Conservation (phyloP, 2,888 invertebrate species). For the Cantharis rufa region DNA sequence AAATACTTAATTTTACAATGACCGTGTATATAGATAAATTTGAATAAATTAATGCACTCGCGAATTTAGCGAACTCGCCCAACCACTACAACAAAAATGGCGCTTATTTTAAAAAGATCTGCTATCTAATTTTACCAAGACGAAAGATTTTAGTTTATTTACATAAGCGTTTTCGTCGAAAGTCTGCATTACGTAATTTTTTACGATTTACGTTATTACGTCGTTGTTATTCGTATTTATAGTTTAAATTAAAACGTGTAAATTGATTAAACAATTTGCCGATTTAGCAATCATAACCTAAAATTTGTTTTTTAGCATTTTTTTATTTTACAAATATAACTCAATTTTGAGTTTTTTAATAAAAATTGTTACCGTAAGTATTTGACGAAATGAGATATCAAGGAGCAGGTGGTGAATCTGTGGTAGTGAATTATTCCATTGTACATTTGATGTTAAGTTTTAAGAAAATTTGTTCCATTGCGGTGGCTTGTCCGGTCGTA, state of each 20-base stretch:
- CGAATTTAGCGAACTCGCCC: neutral
- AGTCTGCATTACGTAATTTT: neutral
- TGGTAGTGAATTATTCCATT: slow-evolving; percentile 49
- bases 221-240: neutral
- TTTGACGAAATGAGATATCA: slow-evolving; percentile 7
- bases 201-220: neutral
- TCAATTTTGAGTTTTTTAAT: neutral
- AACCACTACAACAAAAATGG: neutral
- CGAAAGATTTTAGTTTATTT: neutral
- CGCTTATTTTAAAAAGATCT: neutral
- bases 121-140: neutral
- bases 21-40: neutral
- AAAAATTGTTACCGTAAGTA: neutral
- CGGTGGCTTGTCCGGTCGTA: slow-evolving; percentile 83
- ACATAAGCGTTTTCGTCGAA: neutral
- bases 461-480: slow-evolving; percentile 78
- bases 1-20: neutral
- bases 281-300: neutral
- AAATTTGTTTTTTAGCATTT: neutral
- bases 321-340: neutral
- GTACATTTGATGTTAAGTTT: slow-evolving; percentile 76
- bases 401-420: slow-evolving; percentile 14
- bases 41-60: neutral
- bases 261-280: neutral
- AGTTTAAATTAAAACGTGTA: neutral